Conservation (phyloP, 2,888 invertebrate genomes). For the Cheilosia vulpina region DNA sequence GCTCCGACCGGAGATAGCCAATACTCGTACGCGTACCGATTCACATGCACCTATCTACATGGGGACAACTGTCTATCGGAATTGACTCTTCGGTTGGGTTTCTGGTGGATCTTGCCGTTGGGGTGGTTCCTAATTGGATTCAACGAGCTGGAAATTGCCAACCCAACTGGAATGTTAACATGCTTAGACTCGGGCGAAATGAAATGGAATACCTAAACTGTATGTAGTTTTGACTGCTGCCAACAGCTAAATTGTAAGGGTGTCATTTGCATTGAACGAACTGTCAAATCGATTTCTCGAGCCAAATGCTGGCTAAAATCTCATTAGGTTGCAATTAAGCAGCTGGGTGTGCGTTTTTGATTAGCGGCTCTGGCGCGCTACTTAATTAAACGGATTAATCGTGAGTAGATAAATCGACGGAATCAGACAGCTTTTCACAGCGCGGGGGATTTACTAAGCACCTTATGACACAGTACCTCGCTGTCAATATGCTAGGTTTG, state of each 20-base stretch:
- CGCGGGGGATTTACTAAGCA: too few relatives aligned
- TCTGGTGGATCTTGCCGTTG: slow-evolving; percentile 27
- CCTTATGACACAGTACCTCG: too few relatives aligned
- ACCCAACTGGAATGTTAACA: slow-evolving; percentile 73
- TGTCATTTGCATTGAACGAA: slow-evolving; percentile 25
- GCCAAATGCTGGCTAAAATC: slow-evolving; percentile 39
- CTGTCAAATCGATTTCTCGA: slow-evolving; percentile 68
- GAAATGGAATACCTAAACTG: slow-evolving; percentile 40
- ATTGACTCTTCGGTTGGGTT: slow-evolving; percentile 45
- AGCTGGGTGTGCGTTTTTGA: slow-evolving; percentile 22
- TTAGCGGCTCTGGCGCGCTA: neutral
- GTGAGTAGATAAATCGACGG: slow-evolving; percentile 16
- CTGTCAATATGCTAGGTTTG: too few relatives aligned
- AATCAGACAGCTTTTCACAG: neutral
- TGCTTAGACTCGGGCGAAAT: slow-evolving; percentile 59
- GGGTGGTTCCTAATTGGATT: slow-evolving; percentile 74
- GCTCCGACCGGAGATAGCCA: slow-evolving; percentile 34
- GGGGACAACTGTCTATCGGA: neutral
- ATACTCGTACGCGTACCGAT: neutral
- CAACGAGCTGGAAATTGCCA: slow-evolving; percentile 75
- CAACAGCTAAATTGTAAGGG: neutral
- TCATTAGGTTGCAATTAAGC: slow-evolving; percentile 68
- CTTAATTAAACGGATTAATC: slow-evolving; percentile 50
- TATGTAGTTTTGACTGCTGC: neutral
- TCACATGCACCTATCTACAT: neutral